Evolutionary conservation across 2,888 invertebrate species (phyloP), one percentile per base, ranked within the genome.

Genomic region (Sceliomorpha sp.): DNA sequence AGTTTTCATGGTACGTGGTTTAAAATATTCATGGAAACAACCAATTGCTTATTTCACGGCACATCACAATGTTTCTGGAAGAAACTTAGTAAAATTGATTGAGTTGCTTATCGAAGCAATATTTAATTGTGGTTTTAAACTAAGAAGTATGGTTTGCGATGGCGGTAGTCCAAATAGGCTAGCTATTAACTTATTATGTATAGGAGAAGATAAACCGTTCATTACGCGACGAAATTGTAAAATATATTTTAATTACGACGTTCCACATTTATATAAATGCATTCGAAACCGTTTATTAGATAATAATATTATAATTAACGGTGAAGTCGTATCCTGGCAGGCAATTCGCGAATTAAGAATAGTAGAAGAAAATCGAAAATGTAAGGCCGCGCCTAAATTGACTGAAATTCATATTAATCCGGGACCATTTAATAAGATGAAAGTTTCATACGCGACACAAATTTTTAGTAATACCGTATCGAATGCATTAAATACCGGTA

Each of bases 1-100:
- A n/a, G 72, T 76, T 1, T 78, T 79, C 24, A 74, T 79, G 76
- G 15, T 77, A 5, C 56, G 70, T 20, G 76, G 77, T 2, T 36
- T 75, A 1, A 63, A 56, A 13, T 66, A 62, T 3, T 31, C 67
- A 8, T 80, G 78, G 78, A 75, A 75, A 44, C 75, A 76, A 27
- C 74, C 75, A 1, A 47, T 80, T 9, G 45, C 66, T 31, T 80
- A 74, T 62, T 72, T 62, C 53, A 40, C 77, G 12, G 66, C 70
- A 8, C 15, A 58, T 32, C 62, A 62, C 13, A 60, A 63, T 12
- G 56, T 69, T 5, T 32, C 4, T 15, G 58, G 60, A 7, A 37
- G 15, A 13, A n/a, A 60, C 5, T 55, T 74, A 10, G 31, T 9
- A 14, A 1, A 77, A 20, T 20, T 5, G 20, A 20, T 4, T 4